These are phyloP conservation scores for Heterochromis multidens DNA, from an alignment of 2,113 vertebrate genomes.

Conservation along the genomic window DNA sequence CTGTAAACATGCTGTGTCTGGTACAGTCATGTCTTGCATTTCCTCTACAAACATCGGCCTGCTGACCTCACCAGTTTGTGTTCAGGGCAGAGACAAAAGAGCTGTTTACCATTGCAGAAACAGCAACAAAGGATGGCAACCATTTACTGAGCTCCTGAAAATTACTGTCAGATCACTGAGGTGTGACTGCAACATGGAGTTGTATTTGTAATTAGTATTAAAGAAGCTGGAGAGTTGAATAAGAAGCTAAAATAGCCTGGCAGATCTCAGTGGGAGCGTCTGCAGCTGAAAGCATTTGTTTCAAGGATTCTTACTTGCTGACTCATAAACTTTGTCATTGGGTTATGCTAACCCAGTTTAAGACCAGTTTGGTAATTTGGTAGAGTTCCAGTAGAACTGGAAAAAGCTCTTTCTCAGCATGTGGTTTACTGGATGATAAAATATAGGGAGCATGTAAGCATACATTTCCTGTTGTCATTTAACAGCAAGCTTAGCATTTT, in stretches of 20 bases:
- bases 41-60: constrained; percentile 26
- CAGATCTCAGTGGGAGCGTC: background rate
- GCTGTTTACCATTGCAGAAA: constrained; percentile 32
- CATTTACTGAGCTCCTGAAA: constrained; percentile 7
- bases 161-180: constrained; percentile 1
- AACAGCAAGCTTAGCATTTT: background rate
- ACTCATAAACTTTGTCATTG: background rate
- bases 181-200: background rate
- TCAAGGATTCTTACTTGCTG: background rate
- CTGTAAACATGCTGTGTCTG: constrained; percentile 26
- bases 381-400: background rate
- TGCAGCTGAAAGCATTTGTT: background rate
- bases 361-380: background rate
- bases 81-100: constrained; percentile 48
- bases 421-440: background rate
- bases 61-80: constrained; percentile 57
- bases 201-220: background rate
- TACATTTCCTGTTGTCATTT: background rate
- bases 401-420: background rate
- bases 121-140: constrained; percentile 16
- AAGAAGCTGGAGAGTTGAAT: background rate
- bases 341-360: background rate
- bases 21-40: constrained; percentile 7
- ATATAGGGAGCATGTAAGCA: background rate
- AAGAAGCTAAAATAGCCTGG: background rate